These are phyloP conservation scores for Labeo rohita DNA, from an alignment of 2,113 vertebrate genomes.

Conservation along the genomic window DNA sequence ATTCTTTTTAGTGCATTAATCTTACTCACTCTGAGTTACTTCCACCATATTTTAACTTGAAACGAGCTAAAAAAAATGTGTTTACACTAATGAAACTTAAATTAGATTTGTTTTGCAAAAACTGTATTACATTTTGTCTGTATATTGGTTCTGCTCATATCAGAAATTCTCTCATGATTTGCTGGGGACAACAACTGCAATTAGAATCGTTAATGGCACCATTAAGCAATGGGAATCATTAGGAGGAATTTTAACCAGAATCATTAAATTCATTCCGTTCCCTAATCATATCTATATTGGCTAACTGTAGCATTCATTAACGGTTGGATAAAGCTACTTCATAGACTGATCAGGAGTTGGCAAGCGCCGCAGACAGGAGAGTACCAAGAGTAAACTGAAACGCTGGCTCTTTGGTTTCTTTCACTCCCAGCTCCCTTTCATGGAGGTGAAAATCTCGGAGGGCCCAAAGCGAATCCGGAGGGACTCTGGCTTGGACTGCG, in stretches of 20 bases:
- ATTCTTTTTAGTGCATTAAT: neutral
- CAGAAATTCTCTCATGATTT: neutral
- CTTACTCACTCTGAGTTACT: neutral
- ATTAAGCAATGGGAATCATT: neutral
- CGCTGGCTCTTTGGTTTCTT: conserved; percentile 64
- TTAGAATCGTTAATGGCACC: neutral
- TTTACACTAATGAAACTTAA: neutral
- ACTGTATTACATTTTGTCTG: no score
- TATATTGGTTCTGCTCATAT: neutral
- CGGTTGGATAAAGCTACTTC: neutral
- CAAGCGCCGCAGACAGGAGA: neutral
- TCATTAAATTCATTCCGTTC: neutral
- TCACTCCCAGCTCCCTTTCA: conserved; percentile 89
- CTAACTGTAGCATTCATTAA: neutral
- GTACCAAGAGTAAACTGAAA: neutral
- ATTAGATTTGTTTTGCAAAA: neutral
- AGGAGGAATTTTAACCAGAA: neutral
- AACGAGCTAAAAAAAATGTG: neutral
- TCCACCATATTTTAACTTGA: neutral
- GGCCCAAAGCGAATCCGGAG: conserved; percentile 85
- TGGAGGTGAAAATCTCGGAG: conserved; percentile 96
- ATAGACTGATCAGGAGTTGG: neutral
- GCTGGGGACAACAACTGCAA: neutral
- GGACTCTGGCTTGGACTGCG: conserved; percentile 94
- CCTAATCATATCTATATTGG: neutral